Conservation (phyloP, 2,888 invertebrate genomes). For the Acanthosepion esculentum region DNA sequence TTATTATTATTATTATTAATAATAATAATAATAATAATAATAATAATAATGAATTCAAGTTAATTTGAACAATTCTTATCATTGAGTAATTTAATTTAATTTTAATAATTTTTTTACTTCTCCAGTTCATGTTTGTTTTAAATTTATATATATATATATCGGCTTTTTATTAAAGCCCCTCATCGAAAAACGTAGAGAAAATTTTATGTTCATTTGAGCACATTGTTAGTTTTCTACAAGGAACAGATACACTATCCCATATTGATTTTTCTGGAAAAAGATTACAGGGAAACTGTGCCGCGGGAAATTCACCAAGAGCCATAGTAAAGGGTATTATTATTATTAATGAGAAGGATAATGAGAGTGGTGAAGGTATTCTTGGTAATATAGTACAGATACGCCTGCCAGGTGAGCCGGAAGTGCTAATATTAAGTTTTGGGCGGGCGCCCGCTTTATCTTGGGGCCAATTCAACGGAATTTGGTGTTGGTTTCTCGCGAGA, state of each 20-base stretch:
- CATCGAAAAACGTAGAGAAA: no score
- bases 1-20: no score
- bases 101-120: no score
- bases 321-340: background rate
- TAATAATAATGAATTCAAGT: no score
- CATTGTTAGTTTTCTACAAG: no score
- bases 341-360: background rate
- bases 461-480: background rate
- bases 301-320: background rate
- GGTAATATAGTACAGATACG: background rate
- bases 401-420: constrained; percentile 3
- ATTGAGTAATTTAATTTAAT: no score
- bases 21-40: no score
- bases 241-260: background rate
- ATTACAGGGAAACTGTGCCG: background rate
- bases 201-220: no score
- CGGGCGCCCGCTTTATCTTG: background rate
- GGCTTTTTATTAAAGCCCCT: no score
- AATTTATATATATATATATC: no score
- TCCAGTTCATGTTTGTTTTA: no score
- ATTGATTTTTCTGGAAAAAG: background rate
- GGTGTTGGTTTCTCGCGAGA: constrained; percentile 33
- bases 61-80: no score
- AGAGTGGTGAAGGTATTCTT: background rate
- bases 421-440: background rate